These are phyloP conservation scores for Sardina pilchardus DNA, from an alignment of 2,113 vertebrate species.

Conservation along the genomic window DNA sequence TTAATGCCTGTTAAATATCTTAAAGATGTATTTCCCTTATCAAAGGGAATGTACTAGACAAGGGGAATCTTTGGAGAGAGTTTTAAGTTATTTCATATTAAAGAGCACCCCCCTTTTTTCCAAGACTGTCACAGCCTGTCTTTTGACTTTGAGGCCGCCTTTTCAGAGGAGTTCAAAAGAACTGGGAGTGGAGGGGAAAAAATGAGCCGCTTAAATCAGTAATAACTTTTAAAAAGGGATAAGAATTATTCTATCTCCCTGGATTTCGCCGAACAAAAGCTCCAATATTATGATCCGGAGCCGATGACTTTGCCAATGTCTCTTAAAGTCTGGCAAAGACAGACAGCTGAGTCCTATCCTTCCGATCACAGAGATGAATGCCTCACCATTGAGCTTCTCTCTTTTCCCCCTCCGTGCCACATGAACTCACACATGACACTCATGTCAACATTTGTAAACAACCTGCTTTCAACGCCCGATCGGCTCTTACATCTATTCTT, in stretches of 20 bases:
- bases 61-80: conserved; percentile 44
- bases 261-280: conserved; percentile 48
- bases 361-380: neutral
- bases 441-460: conserved; percentile 27
- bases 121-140: conserved; percentile 59
- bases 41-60: conserved; percentile 56
- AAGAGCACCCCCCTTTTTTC: conserved; percentile 36
- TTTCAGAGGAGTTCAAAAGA: conserved; percentile 59
- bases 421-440: conserved; percentile 21
- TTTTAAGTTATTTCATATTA: conserved; percentile 55
- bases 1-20: conserved; percentile 65
- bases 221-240: conserved; percentile 58
- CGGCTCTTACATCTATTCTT: conserved; percentile 28
- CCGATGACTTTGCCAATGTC: conserved; percentile 48
- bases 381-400: neutral
- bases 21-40: conserved; percentile 64
- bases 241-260: conserved; percentile 55
- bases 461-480: neutral
- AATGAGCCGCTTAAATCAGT: conserved; percentile 65
- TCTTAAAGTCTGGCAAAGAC: conserved; percentile 38
- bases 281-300: conserved; percentile 35
- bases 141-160: conserved; percentile 58
- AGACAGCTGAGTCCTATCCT: conserved; percentile 12
- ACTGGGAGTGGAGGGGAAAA: conserved; percentile 46
- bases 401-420: neutral